phyloP scores from a whole-genome alignment of 1,140 invertebrate species.

The Eriosoma lanigerum region DNA sequence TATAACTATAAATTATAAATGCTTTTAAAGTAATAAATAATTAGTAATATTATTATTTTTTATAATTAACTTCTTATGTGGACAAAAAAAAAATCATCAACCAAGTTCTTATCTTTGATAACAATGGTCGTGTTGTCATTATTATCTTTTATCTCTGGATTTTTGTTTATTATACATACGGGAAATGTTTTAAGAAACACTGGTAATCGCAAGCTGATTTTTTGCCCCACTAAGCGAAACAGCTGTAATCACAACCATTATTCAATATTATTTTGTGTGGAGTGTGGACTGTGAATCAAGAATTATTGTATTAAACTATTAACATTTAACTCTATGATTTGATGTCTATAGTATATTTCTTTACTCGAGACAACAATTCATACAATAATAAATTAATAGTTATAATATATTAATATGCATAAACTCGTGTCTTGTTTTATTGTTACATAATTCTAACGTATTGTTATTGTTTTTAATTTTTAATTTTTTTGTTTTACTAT shows the following conservation, averaged over 20 bases:
- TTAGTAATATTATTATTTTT: too few species aligned
- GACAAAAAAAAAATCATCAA: too few species aligned
- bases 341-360: background rate
- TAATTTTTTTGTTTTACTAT: background rate
- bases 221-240: slow-evolving; percentile 20
- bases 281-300: background rate
- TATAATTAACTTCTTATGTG: too few species aligned
- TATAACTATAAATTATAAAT: too few species aligned
- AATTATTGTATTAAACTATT: background rate
- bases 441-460: background rate
- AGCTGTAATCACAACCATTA: background rate
- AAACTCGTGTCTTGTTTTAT: background rate
- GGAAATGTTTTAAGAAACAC: slow-evolving; percentile 23
- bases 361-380: background rate
- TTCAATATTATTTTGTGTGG: background rate
- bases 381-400: background rate
- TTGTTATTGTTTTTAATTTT: background rate
- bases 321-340: too few species aligned
- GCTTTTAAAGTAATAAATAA: too few species aligned
- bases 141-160: too few species aligned
- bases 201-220: background rate
- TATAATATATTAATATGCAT: background rate
- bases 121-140: too few species aligned
- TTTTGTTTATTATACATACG: background rate
- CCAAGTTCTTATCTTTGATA: too few species aligned